Base-by-base conservation (phyloP, 2,888 invertebrate species). In the Pherbina coryleti region DNA sequence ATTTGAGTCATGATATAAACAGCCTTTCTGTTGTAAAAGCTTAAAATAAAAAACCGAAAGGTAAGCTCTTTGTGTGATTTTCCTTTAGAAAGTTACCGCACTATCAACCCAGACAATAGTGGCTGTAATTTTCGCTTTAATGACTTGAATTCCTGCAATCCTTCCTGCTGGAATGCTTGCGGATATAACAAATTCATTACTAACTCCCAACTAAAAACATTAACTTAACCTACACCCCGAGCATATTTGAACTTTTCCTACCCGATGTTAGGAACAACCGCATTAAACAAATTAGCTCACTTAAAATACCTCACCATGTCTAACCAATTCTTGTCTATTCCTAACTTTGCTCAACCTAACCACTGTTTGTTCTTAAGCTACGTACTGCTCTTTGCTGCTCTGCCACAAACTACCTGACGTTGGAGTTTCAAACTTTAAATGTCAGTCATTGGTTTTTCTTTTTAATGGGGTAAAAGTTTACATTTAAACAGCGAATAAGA, bases 171-270 rank as follows among this genome's bases (percentile, higher is more conserved):
- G 57, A 22, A 28, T 34, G 44, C 8, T 44, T 22, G 37, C 67
- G 67, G 67, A 67, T 44, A n/a, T 37, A 34, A 11, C 31, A 67
- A 66, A 67, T 67, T 67, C 67, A 67, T 67, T 60, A 34, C n/a
- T 19, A 67, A n/a, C 34, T 66, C 0, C 19, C 22, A 44, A 66
- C 37, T 66, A n/a, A 66, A 66, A 22, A 44, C 11, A 25, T 28
- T 60, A 25, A 28, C 57, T 11, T 60, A 60, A 60, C 57, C 19
- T n/a, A n/a, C n/a, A 28, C 67, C 19, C 19, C 67, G 37, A 19
- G 3, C 31, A n/a, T 11, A 19, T 19, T 17, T 67, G 14, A 67
- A 67, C 67, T 67, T 37, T 67, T n/a, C n/a, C 67, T 22, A 34
- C 67, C 7, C 22, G 0, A 25, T 67, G 44, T 44, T n/a, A n/a